These are phyloP conservation scores for Rhabdomys dilectus DNA, from an alignment of 2,113 vertebrate species.

Conservation along the genomic window DNA sequence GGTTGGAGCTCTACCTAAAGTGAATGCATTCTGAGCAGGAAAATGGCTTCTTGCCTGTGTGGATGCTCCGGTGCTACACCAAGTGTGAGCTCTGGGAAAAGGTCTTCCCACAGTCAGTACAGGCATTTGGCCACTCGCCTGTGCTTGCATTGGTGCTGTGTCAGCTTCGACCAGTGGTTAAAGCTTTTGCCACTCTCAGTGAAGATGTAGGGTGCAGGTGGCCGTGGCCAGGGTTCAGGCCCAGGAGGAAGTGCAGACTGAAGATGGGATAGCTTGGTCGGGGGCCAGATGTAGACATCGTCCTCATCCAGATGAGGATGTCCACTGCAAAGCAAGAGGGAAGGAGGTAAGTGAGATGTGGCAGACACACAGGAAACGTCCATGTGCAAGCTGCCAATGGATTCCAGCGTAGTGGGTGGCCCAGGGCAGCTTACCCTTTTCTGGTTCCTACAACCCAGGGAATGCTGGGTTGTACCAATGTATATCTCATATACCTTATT, in stretches of 20 bases:
- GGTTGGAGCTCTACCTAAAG: conserved; percentile 87
- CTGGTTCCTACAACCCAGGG: not conserved
- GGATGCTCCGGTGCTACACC: conserved; percentile 88
- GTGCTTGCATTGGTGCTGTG: conserved; percentile 84
- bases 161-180: conserved; percentile 88
- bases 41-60: conserved; percentile 88
- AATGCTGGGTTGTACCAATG: not conserved
- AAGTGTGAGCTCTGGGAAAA: conserved; percentile 88
- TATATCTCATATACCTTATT: not conserved
- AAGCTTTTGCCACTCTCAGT: conserved; percentile 88
- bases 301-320: conserved; percentile 79
- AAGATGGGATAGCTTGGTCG: conserved; percentile 60
- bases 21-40: conserved; percentile 85
- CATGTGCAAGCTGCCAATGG: not conserved
- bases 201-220: conserved; percentile 82
- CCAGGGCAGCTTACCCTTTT: not conserved
- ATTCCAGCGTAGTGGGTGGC: not conserved
- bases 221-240: conserved; percentile 59
- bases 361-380: too few species aligned
- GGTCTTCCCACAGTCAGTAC: conserved; percentile 86
- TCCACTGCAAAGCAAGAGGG: conserved; percentile 69
- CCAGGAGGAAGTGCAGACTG: conserved; percentile 54
- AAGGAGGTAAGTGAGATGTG: not conserved
- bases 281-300: conserved; percentile 76
- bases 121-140: conserved; percentile 84